Evolutionary conservation across 2,797 vertebrate species (phyloP).

Genomic region (Brachyalestes nurse): DNA sequence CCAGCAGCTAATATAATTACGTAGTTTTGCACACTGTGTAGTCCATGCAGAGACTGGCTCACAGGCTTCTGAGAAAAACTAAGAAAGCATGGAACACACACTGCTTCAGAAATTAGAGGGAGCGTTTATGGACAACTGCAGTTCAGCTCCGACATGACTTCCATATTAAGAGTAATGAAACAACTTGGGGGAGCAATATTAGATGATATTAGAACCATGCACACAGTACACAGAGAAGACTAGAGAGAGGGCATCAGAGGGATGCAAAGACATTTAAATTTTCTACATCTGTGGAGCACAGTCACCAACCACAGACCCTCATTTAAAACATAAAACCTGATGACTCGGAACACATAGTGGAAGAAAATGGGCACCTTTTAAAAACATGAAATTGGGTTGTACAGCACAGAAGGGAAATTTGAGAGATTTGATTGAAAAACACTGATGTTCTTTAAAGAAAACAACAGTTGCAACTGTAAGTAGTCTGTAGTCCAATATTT

Average conservation of each 20-base stretch:
- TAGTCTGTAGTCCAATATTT: too few relatives aligned
- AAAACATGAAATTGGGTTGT: too few relatives aligned
- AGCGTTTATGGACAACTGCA: not conserved
- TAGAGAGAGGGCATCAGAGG: not conserved
- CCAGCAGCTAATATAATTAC: not conserved
- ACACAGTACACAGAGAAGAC: not conserved
- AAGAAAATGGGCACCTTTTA: too few relatives aligned
- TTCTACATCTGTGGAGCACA: too few relatives aligned
- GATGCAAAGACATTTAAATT: not conserved
- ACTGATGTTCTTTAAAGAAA: too few relatives aligned
- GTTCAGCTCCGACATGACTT: not conserved
- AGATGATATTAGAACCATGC: not conserved
- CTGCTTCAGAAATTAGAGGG: not conserved
- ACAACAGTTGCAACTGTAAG: too few relatives aligned
- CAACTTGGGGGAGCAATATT: not conserved
- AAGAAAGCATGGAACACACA: too few relatives aligned
- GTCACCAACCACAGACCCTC: too few relatives aligned
- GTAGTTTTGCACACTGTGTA: not conserved
- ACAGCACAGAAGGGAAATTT: too few relatives aligned
- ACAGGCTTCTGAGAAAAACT: not conserved
- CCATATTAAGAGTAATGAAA: not conserved
- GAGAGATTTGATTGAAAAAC: too few relatives aligned
- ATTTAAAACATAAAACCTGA: too few relatives aligned
- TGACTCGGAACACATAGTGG: too few relatives aligned
- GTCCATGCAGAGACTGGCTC: not conserved